A percentile compares a stretch with the other conserved stretches of the same genome.
Conservation (phyloP, 2,797 vertebrate species). For the Smutsia gigantea region DNA sequence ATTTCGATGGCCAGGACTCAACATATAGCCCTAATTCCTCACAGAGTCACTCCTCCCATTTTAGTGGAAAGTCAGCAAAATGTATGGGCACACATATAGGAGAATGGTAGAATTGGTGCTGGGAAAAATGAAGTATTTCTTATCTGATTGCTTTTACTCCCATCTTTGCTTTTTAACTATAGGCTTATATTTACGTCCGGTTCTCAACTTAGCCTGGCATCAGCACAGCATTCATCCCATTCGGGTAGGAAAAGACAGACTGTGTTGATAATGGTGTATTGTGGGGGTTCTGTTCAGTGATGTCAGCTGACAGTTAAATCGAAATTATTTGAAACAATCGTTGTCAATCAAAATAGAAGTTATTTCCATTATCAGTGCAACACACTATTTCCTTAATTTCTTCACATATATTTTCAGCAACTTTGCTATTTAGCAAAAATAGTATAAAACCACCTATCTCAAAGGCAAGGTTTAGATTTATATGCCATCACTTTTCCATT, state of each 20-base stretch:
- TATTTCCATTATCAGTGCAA: background rate
- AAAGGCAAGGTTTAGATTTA: conserved; percentile 31
- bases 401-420: background rate
- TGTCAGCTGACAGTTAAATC: background rate
- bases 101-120: background rate
- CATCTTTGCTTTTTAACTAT: background rate
- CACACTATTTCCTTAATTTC: background rate
- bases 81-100: background rate
- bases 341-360: background rate
- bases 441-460: background rate
- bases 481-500: background rate
- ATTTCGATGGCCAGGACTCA: background rate
- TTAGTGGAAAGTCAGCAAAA: background rate
- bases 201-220: background rate
- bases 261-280: background rate
- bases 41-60: background rate
- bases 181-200: background rate
- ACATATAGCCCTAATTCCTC: background rate
- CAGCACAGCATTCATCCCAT: background rate
- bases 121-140: background rate
- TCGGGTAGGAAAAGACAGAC: background rate
- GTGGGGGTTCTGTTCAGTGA: background rate
- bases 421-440: background rate
- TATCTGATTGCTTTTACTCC: background rate
- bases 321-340: background rate